Base-by-base conservation (phyloP, 2,113 vertebrate species). In the Conger conger region DNA sequence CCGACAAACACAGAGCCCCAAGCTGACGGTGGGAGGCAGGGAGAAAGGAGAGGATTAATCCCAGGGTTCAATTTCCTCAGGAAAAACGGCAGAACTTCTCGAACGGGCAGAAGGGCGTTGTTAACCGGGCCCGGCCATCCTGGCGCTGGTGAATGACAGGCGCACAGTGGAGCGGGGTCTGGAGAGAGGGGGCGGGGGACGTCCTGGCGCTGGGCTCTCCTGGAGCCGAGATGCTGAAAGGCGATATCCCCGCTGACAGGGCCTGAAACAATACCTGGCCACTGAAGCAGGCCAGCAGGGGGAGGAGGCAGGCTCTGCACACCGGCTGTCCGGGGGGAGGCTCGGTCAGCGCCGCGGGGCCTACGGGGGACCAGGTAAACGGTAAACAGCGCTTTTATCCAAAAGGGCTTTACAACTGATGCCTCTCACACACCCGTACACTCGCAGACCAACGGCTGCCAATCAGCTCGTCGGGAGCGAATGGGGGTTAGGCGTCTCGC, bases 161-260 rank as follows among this genome's bases (percentile, higher is more conserved):
- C 68, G 68, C 68, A 73, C 68, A 63, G 37, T 23, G 45, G 50
- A 30, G 40, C 4, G 40, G 40, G 42, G 13, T 42, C 18, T 42
- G 16, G 23, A 15, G 38, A 42, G 8, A 13, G 45, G 45, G 45
- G 45, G 38, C 17, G 50, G 53, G 53, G 80, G n/a, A 17, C 54
- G 30, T 82, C 45, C 53, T 57, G 80, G 17, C 18, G 80, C 60
- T 53, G 35, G 50, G 82, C 30, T 83, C 54, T 20, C 82, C 13
- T 83, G 57, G 68, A 83, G n/a, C 60, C 23, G 60, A 83, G 82
- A 36, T 17, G 27, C 20, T 83, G 82, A 38, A 83, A 83, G 68
- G 38, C 38, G 76, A 83, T 83, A 60, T 35, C 16, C 36, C 35
- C 18, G 3, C 60, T 36, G 13, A n/a, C 20, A 30, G 20, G 20